phyloP scores from a whole-genome alignment of 2,113 vertebrate species.

The Indicator indicator region DNA sequence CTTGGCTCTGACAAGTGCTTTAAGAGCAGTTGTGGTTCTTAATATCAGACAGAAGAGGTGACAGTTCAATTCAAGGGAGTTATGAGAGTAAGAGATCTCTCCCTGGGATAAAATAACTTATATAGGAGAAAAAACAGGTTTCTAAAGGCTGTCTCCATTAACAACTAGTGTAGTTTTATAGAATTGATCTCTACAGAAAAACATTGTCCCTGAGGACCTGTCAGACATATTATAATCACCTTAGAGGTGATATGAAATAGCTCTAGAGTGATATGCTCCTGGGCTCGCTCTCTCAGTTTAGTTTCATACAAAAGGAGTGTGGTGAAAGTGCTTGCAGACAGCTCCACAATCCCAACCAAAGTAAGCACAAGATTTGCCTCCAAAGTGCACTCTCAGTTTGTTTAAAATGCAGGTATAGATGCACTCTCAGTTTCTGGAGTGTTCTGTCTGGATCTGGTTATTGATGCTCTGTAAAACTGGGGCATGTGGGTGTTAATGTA shows the following conservation, averaged over 20 bases:
- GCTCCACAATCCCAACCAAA: neutral
- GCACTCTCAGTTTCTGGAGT: neutral
- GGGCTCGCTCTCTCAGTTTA: neutral
- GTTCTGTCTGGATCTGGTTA: neutral
- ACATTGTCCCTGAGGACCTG: neutral
- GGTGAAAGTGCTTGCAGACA: neutral
- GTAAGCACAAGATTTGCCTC: neutral
- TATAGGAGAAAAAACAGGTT: neutral
- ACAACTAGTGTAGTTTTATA: neutral
- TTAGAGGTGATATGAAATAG: neutral
- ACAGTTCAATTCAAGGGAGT: neutral
- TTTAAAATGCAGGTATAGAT: neutral
- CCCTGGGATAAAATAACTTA: neutral
- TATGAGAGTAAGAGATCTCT: neutral
- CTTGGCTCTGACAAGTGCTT: neutral
- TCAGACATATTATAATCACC: neutral
- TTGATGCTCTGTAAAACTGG: neutral
- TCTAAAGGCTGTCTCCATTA: neutral
- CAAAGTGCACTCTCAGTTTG: neutral
- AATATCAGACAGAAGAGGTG: neutral
- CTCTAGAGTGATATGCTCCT: neutral
- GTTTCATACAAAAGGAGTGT: neutral
- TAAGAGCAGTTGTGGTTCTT: neutral
- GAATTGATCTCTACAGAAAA: neutral
- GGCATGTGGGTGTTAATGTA: neutral